Base-by-base conservation (phyloP, 2,113 vertebrate genomes). In the Nestor notabilis region DNA sequence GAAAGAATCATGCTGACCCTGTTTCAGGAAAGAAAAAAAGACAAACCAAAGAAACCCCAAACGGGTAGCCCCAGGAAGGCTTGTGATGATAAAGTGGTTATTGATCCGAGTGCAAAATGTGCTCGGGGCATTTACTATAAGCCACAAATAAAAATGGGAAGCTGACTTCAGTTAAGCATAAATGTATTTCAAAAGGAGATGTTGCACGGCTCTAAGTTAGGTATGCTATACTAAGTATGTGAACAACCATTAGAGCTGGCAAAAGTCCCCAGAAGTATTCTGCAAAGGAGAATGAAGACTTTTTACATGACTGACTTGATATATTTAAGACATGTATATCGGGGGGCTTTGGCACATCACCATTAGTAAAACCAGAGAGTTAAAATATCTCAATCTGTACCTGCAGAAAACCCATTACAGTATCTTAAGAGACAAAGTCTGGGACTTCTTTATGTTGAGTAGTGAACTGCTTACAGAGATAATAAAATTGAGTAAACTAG, bases 101-200 rank as follows among this genome's bases (percentile, higher is more conserved):
- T 91, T 91, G 83, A 79, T 75, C 49, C 29, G 49, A 91, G 75
- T 49, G 52, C 66, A 93, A 88, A 94, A 78, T 13, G 21, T 0
- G 24, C 87, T 91, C 4, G 5, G 60, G 63, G 95, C 80, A 94
- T 91, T 95, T 68, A 65, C 44, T 55, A 10, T 17, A 87, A 94
- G 75, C 49, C 90, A 81, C 79, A 64, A 77, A 90, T 52, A 68
- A 75, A 86, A 83, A 80, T 11, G n/a, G 74, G 88, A 90, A 93
- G 75, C 66, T 41, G 49, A 35, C 56, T 74, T 72, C n/a, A 61
- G 61, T 9, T 92, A 63, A 92, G 52, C 58, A 77, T 49, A 64
- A 76, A 55, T 0, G 0, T 35, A 74, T 65, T 84, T 70, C 86
- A 46, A 89, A 65, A 85, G 50, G 33, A 95, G 61, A 53, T 43